A percentile compares a stretch with the other conserved stretches of the same genome.
Evolutionary conservation across 2,888 invertebrate genomes (phyloP).

Genomic region (Mythimna impura): DNA sequence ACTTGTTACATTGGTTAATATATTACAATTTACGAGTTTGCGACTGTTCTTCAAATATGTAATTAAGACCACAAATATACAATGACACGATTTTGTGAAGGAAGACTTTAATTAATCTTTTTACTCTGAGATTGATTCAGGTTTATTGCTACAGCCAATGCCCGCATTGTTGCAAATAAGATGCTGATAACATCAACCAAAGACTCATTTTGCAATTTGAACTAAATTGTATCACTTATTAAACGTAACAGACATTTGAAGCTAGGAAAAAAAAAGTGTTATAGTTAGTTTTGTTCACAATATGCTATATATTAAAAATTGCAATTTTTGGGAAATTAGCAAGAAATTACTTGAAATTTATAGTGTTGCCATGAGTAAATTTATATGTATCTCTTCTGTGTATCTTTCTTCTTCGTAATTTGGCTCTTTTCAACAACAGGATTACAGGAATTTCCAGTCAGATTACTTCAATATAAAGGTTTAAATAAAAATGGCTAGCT

Average conservation of each 20-base stretch:
- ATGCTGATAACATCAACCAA: background rate
- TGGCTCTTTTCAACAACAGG: too few species aligned
- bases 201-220: background rate
- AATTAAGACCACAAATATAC: constrained; percentile 30
- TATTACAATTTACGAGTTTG: constrained; percentile 47
- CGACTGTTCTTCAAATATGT: constrained; percentile 19
- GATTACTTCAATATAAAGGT: background rate
- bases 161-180: background rate
- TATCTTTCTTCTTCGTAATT: too few species aligned
- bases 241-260: too few species aligned
- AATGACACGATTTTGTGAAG: constrained; percentile 6
- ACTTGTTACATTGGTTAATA: constrained; percentile 47
- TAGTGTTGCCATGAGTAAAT: too few species aligned
- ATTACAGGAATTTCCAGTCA: too few species aligned
- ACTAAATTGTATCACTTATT: too few species aligned
- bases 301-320: too few species aligned
- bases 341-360: too few species aligned
- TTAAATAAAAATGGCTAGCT: background rate
- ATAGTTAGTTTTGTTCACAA: too few species aligned
- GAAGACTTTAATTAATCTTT: constrained; percentile 3
- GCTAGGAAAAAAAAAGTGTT: too few species aligned
- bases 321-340: too few species aligned
- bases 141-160: background rate
- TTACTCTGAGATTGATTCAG: background rate
- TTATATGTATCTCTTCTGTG: too few species aligned